These are phyloP conservation scores for Tipula lateralis DNA, from an alignment of 2,888 invertebrate genomes.

Conservation along the genomic window DNA sequence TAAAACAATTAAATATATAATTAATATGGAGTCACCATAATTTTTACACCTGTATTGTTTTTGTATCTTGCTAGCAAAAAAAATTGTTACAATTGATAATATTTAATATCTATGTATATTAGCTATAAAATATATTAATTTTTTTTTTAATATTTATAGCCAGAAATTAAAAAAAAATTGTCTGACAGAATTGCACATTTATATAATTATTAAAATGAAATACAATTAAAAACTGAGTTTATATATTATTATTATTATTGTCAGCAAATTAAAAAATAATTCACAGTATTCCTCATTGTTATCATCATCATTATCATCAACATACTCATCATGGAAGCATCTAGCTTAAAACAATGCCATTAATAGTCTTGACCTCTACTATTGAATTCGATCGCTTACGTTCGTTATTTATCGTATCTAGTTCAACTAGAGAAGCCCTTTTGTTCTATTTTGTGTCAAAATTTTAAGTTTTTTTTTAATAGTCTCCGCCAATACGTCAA, in stretches of 20 bases:
- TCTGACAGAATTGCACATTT: constrained; percentile 15
- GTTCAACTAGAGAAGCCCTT: too few species aligned
- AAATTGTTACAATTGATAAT: not conserved
- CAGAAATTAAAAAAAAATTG: not conserved
- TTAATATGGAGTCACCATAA: not conserved
- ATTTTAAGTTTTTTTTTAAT: too few species aligned
- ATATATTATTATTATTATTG: not conserved
- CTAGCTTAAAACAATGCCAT: too few species aligned
- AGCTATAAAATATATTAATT: not conserved
- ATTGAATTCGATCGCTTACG: too few species aligned
- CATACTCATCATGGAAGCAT: too few species aligned
- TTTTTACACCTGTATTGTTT: not conserved
- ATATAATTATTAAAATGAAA: not conserved
- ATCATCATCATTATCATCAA: not conserved
- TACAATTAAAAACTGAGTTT: not conserved
- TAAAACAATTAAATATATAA: not conserved
- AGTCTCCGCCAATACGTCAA: too few species aligned
- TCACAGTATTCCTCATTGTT: not conserved
- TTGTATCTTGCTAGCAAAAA: not conserved
- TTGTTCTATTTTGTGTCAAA: too few species aligned
- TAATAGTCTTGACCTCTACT: too few species aligned
- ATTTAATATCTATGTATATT: not conserved
- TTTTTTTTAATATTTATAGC: constrained; percentile 19
- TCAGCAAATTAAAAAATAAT: not conserved
- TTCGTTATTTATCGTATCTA: too few species aligned